These are phyloP conservation scores for Mirza zaza DNA, from an alignment of 2,113 vertebrate species.

Conservation along the genomic window DNA sequence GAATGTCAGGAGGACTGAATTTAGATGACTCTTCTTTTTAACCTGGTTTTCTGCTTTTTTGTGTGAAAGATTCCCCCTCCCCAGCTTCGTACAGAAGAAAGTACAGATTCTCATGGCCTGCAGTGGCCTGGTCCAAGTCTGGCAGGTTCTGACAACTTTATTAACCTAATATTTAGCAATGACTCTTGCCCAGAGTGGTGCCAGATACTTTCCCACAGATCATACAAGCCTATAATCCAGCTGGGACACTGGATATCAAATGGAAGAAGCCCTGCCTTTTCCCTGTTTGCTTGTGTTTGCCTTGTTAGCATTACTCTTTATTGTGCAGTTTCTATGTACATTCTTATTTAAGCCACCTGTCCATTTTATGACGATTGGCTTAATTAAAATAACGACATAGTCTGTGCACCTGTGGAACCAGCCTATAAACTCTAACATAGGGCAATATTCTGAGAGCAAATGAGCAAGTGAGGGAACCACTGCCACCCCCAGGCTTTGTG, in stretches of 20 bases:
- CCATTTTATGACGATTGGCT: background rate
- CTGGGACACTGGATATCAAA: background rate
- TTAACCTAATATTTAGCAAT: background rate
- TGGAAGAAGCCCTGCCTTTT: background rate
- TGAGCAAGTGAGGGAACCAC: background rate
- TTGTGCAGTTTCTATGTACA: background rate
- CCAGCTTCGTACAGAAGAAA: background rate
- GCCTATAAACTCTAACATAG: background rate
- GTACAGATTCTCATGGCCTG: background rate
- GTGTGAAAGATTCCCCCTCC: background rate
- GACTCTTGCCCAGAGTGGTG: background rate
- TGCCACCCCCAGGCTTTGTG: background rate
- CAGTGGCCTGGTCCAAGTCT: background rate
- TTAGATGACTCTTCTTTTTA: background rate
- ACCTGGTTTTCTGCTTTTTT: background rate
- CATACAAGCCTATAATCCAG: background rate
- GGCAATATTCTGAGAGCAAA: background rate
- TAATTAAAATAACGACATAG: background rate
- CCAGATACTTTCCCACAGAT: background rate
- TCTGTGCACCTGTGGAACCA: background rate
- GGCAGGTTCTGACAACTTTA: background rate
- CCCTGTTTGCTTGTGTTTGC: background rate
- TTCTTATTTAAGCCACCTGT: background rate
- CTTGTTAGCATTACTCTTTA: background rate
- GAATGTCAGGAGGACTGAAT: background rate